phyloP scores from a whole-genome alignment of 1,140 invertebrate genomes.

The Drosophila malerkotliana region DNA sequence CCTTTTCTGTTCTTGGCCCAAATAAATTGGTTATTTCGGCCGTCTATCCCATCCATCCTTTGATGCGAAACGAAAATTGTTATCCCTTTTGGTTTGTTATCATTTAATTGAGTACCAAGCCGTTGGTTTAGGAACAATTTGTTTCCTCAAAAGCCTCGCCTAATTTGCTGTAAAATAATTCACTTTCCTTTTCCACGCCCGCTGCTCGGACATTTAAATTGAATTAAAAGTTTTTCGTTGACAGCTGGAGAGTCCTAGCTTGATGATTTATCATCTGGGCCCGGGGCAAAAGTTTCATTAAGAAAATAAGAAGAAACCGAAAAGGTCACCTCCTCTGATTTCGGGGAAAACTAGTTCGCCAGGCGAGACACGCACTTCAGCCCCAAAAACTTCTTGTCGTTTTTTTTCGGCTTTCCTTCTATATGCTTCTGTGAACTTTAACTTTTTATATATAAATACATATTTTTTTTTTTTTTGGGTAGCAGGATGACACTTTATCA shows the following conservation, averaged over 20 bases:
- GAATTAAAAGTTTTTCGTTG: slow-evolving; percentile 61
- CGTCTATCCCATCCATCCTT: not conserved
- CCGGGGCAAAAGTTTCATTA: slow-evolving; percentile 40
- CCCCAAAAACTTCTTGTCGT: slow-evolving; percentile 56
- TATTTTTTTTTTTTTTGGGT: slow-evolving; percentile 45
- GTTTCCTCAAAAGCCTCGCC: slow-evolving; percentile 10
- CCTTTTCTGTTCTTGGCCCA: not conserved
- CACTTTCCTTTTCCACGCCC: slow-evolving; percentile 22
- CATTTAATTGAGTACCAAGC: slow-evolving; percentile 1
- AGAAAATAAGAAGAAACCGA: slow-evolving; percentile 47
- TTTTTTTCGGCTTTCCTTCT: slow-evolving; percentile 4
- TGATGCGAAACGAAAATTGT: not conserved
- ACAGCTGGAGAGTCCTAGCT: slow-evolving; percentile 24
- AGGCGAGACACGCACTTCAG: slow-evolving; percentile 50
- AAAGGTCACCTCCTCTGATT: slow-evolving; percentile 13
- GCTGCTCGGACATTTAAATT: slow-evolving; percentile 60
- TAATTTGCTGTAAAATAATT: slow-evolving; percentile 36
- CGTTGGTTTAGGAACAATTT: slow-evolving; percentile 24
- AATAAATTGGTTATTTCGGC: slow-evolving; percentile 24
- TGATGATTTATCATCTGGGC: slow-evolving; percentile 72
- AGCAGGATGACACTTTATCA: slow-evolving; percentile 71
- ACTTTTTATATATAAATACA: slow-evolving; percentile 20
- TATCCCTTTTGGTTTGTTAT: not conserved
- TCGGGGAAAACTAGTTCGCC: slow-evolving; percentile 40
- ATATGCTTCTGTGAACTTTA: slow-evolving; percentile 10